Conservation (phyloP, 2,888 invertebrate genomes). For the Beris chalybata region DNA sequence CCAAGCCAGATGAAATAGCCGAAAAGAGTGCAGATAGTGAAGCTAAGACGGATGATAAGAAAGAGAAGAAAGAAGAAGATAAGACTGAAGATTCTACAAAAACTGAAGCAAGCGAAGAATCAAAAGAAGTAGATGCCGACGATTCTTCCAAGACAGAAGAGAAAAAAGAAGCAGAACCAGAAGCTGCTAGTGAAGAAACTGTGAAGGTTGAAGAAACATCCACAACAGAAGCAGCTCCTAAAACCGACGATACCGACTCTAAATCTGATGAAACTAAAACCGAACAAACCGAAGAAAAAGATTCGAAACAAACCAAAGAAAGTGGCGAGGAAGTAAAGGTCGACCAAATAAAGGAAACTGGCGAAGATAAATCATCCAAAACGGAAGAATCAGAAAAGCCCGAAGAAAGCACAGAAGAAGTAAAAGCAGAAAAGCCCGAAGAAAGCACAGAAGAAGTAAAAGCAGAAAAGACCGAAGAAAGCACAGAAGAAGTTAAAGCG, state of each 20-base stretch:
- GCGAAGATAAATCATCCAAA: neutral
- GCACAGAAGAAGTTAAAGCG: neutral
- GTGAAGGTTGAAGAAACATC: neutral
- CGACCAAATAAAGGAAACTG: neutral
- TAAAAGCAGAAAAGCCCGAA: neutral
- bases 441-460: neutral
- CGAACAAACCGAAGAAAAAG: too few relatives aligned
- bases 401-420: neutral
- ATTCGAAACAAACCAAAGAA: neutral
- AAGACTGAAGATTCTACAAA: conserved; percentile 25
- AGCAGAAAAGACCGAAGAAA: neutral
- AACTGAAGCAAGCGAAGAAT: conserved; percentile 22
- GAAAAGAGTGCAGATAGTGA: neutral
- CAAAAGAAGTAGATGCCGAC: conserved; percentile 31
- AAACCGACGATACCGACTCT: neutral
- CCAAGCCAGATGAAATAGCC: conserved; percentile 1
- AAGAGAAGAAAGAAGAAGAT: conserved; percentile 30
- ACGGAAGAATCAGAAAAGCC: neutral
- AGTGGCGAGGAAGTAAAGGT: neutral
- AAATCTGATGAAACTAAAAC: neutral
- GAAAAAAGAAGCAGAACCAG: conserved; percentile 24
- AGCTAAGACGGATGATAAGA: neutral
- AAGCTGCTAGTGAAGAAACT: conserved; percentile 16
- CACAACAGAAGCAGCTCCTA: conserved; percentile 4
- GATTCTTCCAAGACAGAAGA: conserved; percentile 28